Evolutionary conservation across 2,797 vertebrate species (phyloP).

Genomic region (Hemibagrus guttatus): DNA sequence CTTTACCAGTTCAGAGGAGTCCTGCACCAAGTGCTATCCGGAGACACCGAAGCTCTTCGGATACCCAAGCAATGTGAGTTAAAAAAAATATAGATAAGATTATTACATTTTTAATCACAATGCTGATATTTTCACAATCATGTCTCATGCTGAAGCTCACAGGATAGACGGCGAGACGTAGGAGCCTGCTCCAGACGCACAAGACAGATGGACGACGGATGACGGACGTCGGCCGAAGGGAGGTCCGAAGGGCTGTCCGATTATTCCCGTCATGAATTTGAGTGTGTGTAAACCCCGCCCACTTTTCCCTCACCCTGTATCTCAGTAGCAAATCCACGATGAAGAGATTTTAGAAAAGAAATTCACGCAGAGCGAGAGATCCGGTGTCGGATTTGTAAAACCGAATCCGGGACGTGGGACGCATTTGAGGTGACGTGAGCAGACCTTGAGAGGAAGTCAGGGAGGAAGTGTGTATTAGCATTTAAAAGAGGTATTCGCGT

Average conservation of each 20-base stretch:
- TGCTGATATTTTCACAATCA: not conserved
- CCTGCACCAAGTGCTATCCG: constrained; percentile 91
- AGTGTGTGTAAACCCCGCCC: constrained; percentile 25
- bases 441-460: not conserved
- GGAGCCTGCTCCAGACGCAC: constrained; percentile 34
- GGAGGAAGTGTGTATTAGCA: not conserved
- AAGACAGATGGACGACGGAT: too few species aligned
- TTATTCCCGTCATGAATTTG: constrained; percentile 2
- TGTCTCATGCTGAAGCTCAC: constrained; percentile 67
- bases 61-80: constrained; percentile 96
- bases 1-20: constrained; percentile 97
- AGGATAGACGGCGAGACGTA: constrained; percentile 72
- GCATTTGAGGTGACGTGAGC: not conserved
- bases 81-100: not conserved
- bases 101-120: not conserved
- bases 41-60: constrained; percentile 87
- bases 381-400: not conserved
- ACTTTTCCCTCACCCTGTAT: constrained; percentile 2
- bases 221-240: not conserved
- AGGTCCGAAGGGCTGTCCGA: constrained; percentile 20
- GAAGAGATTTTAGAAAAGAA: not conserved
- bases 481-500: not conserved
- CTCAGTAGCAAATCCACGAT: not conserved
- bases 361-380: not conserved
- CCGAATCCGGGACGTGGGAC: not conserved